Conservation (phyloP, 2,888 invertebrate genomes). For the Tricholauxania praeusta region DNA sequence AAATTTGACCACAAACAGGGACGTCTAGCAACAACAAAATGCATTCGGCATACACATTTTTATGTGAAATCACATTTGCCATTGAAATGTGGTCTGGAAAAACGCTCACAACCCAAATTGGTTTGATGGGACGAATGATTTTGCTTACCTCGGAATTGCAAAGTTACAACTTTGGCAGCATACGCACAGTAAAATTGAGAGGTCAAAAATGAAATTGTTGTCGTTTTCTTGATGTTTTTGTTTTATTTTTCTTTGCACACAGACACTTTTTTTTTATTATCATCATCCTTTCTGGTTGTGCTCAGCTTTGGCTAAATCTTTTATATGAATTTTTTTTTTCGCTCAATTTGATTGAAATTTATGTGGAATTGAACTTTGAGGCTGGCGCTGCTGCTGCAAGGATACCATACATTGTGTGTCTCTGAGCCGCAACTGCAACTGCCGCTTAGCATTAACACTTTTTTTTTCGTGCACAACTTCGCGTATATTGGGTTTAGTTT, state of each 20-base stretch:
- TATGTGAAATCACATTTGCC: background rate
- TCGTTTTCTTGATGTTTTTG: constrained; percentile 52
- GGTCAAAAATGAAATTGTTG: constrained; percentile 61
- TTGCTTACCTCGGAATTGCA: background rate
- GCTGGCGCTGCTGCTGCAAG: background rate
- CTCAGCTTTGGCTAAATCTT: constrained; percentile 35
- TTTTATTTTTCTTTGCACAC: constrained; percentile 29
- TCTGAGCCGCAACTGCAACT: background rate
- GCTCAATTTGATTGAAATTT: constrained; percentile 62
- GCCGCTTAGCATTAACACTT: background rate
- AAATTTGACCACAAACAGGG: constrained; percentile 31
- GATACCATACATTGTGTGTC: background rate
- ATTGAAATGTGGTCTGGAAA: background rate
- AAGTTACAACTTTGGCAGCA: background rate
- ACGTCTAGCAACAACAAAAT: constrained; percentile 6
- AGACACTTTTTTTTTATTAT: constrained; percentile 40
- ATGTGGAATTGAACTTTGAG: constrained; percentile 50
- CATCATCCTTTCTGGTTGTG: constrained; percentile 57
- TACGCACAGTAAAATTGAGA: constrained; percentile 53
- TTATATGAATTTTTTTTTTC: constrained; percentile 48
- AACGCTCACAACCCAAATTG: background rate
- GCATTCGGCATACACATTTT: background rate
- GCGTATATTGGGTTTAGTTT: constrained; percentile 35
- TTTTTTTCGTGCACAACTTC: background rate
- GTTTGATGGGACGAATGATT: background rate